phyloP scores from a whole-genome alignment of 2,888 invertebrate species.

The Ennomos erosarius region DNA sequence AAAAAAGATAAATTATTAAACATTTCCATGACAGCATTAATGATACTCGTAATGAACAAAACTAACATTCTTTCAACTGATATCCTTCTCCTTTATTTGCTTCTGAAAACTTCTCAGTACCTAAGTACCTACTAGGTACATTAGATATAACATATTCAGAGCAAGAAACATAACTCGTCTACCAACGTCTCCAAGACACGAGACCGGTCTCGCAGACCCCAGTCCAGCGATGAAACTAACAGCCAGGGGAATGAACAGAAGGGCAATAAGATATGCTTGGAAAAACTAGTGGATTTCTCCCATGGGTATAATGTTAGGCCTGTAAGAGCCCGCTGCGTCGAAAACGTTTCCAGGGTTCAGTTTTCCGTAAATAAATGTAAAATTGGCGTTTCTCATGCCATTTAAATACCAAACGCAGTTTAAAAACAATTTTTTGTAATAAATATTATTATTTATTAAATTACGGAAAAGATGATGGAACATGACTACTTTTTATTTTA shows the following conservation, averaged over 20 bases:
- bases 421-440: too few species aligned
- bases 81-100: too few species aligned
- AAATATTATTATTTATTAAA: too few species aligned
- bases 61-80: too few species aligned
- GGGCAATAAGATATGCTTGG: slow-evolving; percentile 85
- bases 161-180: slow-evolving; percentile 30
- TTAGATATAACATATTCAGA: slow-evolving; percentile 11
- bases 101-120: background rate
- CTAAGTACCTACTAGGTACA: background rate
- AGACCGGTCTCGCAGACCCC: slow-evolving; percentile 24
- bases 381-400: slow-evolving; percentile 10
- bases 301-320: slow-evolving; percentile 65
- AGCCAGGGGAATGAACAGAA: slow-evolving; percentile 82
- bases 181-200: slow-evolving; percentile 29
- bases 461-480: too few species aligned
- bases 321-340: slow-evolving; percentile 52
- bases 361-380: slow-evolving; percentile 20
- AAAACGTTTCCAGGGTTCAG: slow-evolving; percentile 23
- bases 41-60: too few species aligned
- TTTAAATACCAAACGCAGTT: background rate
- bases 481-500: too few species aligned
- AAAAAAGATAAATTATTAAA: too few species aligned
- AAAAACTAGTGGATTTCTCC: slow-evolving; percentile 82
- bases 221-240: slow-evolving; percentile 83
- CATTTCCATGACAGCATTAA: too few species aligned